phyloP scores from a whole-genome alignment of 1,140 invertebrate genomes.

The Macrosteles quadrilineatus region DNA sequence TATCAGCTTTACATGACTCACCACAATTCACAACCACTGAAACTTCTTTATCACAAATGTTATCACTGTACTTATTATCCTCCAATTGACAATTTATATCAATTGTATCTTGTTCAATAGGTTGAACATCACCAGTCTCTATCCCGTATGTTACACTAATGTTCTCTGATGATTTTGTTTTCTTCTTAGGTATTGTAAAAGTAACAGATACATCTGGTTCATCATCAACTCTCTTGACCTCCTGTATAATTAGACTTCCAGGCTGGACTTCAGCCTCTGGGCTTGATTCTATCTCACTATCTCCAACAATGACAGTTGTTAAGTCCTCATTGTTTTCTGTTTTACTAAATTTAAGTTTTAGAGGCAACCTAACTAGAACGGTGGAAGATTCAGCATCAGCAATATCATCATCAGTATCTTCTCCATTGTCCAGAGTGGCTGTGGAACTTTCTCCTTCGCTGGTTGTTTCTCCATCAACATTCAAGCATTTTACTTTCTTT shows the following conservation, averaged over 20 bases:
- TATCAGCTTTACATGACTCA: too few relatives aligned
- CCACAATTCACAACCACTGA: constrained; percentile 1
- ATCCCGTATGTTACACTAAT: not conserved
- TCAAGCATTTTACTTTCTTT: constrained; percentile 14
- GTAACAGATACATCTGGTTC: constrained; percentile 28
- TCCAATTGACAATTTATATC: too few relatives aligned
- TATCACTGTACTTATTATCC: not conserved
- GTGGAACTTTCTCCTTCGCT: constrained; percentile 39
- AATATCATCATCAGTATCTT: constrained; percentile 42
- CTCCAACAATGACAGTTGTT: constrained; percentile 59
- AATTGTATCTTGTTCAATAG: too few relatives aligned
- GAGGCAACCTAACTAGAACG: constrained; percentile 60
- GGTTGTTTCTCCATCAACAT: constrained; percentile 15
- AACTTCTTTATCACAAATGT: constrained; percentile 10
- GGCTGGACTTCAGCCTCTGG: not conserved
- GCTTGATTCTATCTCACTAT: constrained; percentile 43
- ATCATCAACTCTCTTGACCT: constrained; percentile 32
- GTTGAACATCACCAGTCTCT: too few relatives aligned
- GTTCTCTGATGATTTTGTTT: not conserved
- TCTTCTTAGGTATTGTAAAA: constrained; percentile 27
- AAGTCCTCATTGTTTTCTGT: constrained; percentile 57
- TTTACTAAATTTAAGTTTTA: constrained; percentile 60
- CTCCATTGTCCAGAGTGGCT: constrained; percentile 41
- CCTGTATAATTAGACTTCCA: constrained; percentile 16
- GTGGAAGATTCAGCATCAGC: constrained; percentile 47